These are phyloP conservation scores for Epinephelus lanceolatus DNA, from an alignment of 2,113 vertebrate species.

Conservation along the genomic window DNA sequence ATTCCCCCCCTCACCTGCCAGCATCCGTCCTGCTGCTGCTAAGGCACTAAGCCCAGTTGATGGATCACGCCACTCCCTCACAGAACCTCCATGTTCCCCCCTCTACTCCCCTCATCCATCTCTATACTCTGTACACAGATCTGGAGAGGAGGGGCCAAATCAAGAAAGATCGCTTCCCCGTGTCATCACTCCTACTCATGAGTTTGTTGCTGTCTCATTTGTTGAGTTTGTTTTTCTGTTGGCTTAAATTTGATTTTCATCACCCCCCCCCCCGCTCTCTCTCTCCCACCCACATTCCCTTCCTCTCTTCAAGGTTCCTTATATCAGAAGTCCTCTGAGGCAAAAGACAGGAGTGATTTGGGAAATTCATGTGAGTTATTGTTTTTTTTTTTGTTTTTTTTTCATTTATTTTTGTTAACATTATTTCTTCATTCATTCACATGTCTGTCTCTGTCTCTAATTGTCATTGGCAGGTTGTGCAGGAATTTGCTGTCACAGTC, in stretches of 20 bases:
- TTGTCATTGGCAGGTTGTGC: slow-evolving; percentile 27
- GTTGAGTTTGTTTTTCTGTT: slow-evolving; percentile 84
- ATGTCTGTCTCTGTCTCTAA: slow-evolving; percentile 35
- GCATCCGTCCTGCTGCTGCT: slow-evolving; percentile 84
- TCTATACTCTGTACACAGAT: slow-evolving; percentile 67
- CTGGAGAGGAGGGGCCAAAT: slow-evolving; percentile 73
- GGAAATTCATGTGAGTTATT: slow-evolving; percentile 98
- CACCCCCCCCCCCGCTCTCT: slow-evolving; percentile 82
- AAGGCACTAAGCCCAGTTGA: slow-evolving; percentile 87
- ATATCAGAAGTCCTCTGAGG: slow-evolving; percentile 97
- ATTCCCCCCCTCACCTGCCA: slow-evolving; percentile 87
- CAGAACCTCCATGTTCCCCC: slow-evolving; percentile 56
- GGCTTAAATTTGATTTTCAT: slow-evolving; percentile 86
- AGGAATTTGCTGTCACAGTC: background rate
- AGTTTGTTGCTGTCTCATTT: slow-evolving; percentile 84
- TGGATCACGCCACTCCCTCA: slow-evolving; percentile 79
- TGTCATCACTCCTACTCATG: slow-evolving; percentile 86
- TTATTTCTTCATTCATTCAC: slow-evolving; percentile 44
- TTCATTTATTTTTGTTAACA: slow-evolving; percentile 44
- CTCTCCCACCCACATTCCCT: slow-evolving; percentile 67
- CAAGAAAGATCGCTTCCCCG: slow-evolving; percentile 74
- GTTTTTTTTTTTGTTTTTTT: slow-evolving; percentile 78
- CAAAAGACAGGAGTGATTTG: slow-evolving; percentile 95
- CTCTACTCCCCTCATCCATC: slow-evolving; percentile 71
- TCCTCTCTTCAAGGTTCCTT: slow-evolving; percentile 93